These are phyloP conservation scores for Spodoptera litura DNA, from an alignment of 1,140 invertebrate species.

Conservation along the genomic window DNA sequence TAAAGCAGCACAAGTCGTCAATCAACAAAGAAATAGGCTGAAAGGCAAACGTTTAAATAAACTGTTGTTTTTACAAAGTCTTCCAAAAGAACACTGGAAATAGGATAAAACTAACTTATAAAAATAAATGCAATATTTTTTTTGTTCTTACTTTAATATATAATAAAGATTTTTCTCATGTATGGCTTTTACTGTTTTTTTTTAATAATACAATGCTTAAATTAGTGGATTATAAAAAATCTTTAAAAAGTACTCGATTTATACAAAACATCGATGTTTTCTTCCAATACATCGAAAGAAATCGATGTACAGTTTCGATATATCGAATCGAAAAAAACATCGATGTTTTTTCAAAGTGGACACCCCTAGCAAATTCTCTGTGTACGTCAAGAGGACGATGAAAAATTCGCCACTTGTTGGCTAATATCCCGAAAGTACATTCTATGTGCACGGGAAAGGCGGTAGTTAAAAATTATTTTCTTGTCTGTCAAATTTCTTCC, in stretches of 20 bases:
- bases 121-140: too few species aligned
- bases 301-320: constrained; percentile 40
- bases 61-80: neutral
- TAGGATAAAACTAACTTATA: too few species aligned
- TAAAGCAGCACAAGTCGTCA: neutral
- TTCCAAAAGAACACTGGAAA: constrained; percentile 35
- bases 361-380: too few species aligned
- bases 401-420: too few species aligned
- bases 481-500: too few species aligned
- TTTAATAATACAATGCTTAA: constrained; percentile 2
- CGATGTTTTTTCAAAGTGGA: constrained; percentile 42
- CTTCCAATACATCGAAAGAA: constrained; percentile 45
- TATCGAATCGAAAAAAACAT: constrained; percentile 45
- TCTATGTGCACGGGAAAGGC: too few species aligned
- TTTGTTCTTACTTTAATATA: too few species aligned
- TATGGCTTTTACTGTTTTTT: constrained; percentile 34
- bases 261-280: constrained; percentile 50
- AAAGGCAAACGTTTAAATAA: neutral
- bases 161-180: constrained; percentile 25
- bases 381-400: too few species aligned
- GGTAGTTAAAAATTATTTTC: too few species aligned
- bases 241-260: constrained; percentile 50
- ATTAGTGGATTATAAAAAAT: too few species aligned
- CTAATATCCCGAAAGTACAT: too few species aligned
- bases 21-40: neutral